These are phyloP conservation scores for Sinocyclocheilus maitianheensis DNA, from an alignment of 2,113 vertebrate genomes.

Conservation along the genomic window DNA sequence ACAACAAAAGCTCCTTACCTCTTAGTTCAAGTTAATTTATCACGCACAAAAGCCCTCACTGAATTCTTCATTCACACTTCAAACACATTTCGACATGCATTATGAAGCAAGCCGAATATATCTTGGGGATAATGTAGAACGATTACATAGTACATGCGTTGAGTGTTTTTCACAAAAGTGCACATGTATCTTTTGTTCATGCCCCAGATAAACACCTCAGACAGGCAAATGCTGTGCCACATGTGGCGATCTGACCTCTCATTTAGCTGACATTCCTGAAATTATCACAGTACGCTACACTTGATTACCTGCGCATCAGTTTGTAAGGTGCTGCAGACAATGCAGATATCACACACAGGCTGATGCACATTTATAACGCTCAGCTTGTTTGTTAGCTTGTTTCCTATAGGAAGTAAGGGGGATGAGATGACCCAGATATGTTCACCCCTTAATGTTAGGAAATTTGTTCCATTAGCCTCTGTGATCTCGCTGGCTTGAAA, in stretches of 20 bases:
- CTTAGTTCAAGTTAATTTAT: constrained; percentile 4
- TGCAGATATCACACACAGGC: not conserved
- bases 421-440: constrained; percentile 37
- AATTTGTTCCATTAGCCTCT: constrained; percentile 48
- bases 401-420: constrained; percentile 33
- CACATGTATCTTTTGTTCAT: not conserved
- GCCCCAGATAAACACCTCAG: constrained; percentile 24
- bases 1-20: not conserved
- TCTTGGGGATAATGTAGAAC: not conserved
- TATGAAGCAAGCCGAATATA: not conserved
- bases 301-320: constrained; percentile 28
- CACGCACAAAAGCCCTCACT: not conserved
- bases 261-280: not conserved
- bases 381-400: constrained; percentile 22
- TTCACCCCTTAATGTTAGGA: constrained; percentile 35
- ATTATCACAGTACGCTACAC: not conserved
- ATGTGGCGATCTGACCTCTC: constrained; percentile 15
- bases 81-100: not conserved
- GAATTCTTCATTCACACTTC: not conserved
- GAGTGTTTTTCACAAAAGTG: not conserved
- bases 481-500: constrained; percentile 33
- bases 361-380: not conserved
- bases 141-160: not conserved
- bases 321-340: not conserved
- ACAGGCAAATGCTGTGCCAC: not conserved